Evolutionary conservation across 2,888 invertebrate genomes (phyloP).

Genomic region (Sphaerophoria taeniata): DNA sequence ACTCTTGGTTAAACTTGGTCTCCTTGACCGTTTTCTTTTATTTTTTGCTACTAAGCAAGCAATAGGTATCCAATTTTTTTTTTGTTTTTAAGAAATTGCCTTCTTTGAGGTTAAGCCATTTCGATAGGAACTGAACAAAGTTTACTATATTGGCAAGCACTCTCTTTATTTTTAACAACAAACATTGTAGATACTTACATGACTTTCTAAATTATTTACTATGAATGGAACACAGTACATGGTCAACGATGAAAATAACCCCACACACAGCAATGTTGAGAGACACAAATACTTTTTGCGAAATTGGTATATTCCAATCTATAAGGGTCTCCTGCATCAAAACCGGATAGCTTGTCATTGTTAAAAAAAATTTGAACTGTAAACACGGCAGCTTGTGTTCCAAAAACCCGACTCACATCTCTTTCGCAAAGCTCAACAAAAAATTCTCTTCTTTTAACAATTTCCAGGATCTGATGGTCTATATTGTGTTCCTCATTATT

Average conservation of each 20-base stretch:
- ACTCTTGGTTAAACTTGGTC: too few relatives aligned
- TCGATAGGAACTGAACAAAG: too few relatives aligned
- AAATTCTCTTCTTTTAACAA: not conserved
- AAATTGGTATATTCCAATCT: not conserved
- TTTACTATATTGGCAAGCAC: too few relatives aligned
- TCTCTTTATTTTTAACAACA: too few relatives aligned
- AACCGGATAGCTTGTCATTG: not conserved
- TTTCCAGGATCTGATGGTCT: not conserved
- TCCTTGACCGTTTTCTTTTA: too few relatives aligned
- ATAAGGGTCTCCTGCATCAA: not conserved
- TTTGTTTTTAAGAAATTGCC: too few relatives aligned
- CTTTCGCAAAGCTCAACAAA: not conserved
- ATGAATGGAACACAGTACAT: not conserved
- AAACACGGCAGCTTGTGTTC: not conserved
- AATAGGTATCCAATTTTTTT: too few relatives aligned
- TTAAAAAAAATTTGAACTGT: not conserved
- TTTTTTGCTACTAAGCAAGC: too few relatives aligned
- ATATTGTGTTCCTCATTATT: not conserved
- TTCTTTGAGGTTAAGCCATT: too few relatives aligned
- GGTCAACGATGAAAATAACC: not conserved
- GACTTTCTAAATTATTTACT: not conserved
- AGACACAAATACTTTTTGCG: not conserved
- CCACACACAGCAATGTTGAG: not conserved
- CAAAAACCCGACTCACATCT: not conserved
- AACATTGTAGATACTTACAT: not conserved